phyloP scores from a whole-genome alignment of 2,888 invertebrate genomes.

The Chrysodeixis includens region DNA sequence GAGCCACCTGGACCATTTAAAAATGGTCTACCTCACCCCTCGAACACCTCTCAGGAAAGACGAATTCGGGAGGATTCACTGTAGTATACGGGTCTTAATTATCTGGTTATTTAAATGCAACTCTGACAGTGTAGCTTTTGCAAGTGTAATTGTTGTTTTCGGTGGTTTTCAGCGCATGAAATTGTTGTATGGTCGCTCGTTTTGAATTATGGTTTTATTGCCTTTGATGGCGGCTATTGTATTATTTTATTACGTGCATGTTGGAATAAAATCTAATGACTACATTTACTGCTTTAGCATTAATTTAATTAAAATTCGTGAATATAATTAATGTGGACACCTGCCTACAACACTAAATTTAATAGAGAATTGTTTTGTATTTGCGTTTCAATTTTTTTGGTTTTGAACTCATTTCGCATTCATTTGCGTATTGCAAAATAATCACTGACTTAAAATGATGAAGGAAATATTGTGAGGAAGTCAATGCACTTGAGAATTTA shows the following conservation, averaged over 20 bases:
- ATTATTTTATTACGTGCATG: conserved; percentile 34
- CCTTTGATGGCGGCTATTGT: conserved; percentile 39
- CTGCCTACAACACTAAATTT: too few relatives aligned
- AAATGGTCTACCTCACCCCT: conserved; percentile 40
- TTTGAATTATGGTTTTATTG: conserved; percentile 51
- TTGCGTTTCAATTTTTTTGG: too few relatives aligned
- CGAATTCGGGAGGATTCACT: conserved; percentile 18
- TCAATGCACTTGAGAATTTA: too few relatives aligned
- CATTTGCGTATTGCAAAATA: too few relatives aligned
- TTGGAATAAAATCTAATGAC: conserved; percentile 19
- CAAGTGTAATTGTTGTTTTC: conserved; percentile 64
- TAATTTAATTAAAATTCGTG: too few relatives aligned
- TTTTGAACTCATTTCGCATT: too few relatives aligned
- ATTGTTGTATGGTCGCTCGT: conserved; percentile 55
- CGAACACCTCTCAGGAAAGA: conserved; percentile 22
- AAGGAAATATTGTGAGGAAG: too few relatives aligned
- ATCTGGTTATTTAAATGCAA: conserved; percentile 66
- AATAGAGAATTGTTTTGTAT: too few relatives aligned
- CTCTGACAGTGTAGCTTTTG: conserved; percentile 57
- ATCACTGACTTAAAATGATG: too few relatives aligned
- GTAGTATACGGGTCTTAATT: conserved; percentile 48
- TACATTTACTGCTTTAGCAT: conserved; percentile 11
- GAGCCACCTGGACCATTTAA: conserved; percentile 58
- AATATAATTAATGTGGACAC: too few relatives aligned
- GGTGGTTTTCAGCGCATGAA: conserved; percentile 64